A percentile compares a stretch with the other conserved stretches of the same genome.
These are phyloP conservation scores for Aethina tumida DNA, from an alignment of 1,140 invertebrate species.

Conservation along the genomic window DNA sequence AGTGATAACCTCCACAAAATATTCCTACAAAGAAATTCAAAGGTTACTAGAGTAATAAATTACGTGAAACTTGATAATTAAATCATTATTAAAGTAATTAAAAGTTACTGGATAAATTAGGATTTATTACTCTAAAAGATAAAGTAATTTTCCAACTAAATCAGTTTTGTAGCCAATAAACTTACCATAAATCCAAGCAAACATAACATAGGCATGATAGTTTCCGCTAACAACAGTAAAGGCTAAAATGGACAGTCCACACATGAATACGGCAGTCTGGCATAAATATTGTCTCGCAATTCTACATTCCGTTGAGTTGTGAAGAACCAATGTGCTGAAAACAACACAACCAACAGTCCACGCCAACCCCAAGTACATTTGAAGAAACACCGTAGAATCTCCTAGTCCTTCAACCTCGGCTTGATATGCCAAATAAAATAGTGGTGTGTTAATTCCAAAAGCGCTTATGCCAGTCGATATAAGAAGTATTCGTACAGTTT, in stretches of 20 bases:
- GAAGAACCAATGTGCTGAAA: constrained; percentile 72
- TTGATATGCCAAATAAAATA: constrained; percentile 75
- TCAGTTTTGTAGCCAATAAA: too few species aligned
- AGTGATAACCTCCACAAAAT: constrained; percentile 75
- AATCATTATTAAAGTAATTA: not conserved
- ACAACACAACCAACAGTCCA: constrained; percentile 72
- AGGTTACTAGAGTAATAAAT: constrained; percentile 1
- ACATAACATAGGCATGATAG: constrained; percentile 69
- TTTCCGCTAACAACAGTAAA: constrained; percentile 73
- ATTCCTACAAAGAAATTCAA: constrained; percentile 45
- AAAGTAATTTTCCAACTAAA: not conserved
- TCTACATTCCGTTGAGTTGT: constrained; percentile 72
- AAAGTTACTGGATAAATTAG: constrained; percentile 3
- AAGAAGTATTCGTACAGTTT: constrained; percentile 73
- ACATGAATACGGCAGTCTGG: constrained; percentile 65
- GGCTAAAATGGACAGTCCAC: constrained; percentile 67
- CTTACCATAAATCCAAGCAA: constrained; percentile 72
- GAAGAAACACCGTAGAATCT: constrained; percentile 59
- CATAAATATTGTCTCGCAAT: constrained; percentile 79
- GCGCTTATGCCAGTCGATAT: constrained; percentile 64
- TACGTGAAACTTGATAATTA: not conserved
- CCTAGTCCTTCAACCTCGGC: constrained; percentile 60
- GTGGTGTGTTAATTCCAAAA: constrained; percentile 78
- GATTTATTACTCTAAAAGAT: constrained; percentile 7
- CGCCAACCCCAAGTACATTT: constrained; percentile 66